Evolutionary conservation across 2,113 vertebrate genomes (phyloP).

Genomic region (Eidolon helvum): DNA sequence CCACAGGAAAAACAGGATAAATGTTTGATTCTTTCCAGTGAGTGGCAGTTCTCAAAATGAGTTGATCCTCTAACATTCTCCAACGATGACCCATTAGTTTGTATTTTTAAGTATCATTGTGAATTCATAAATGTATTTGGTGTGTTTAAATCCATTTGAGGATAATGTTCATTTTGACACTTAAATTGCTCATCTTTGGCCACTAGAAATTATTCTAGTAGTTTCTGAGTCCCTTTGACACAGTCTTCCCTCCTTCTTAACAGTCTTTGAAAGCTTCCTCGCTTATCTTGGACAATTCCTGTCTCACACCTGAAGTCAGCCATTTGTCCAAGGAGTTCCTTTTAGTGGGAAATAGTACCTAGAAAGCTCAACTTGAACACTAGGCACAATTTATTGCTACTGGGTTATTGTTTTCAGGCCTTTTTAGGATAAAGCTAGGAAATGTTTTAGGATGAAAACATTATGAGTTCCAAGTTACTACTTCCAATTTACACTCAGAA

Average conservation of each 20-base stretch:
- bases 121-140: not conserved
- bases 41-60: not conserved
- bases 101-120: not conserved
- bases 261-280: not conserved
- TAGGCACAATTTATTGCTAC: not conserved
- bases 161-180: not conserved
- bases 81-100: not conserved
- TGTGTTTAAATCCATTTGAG: not conserved
- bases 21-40: not conserved
- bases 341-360: not conserved
- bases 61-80: not conserved
- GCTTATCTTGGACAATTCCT: not conserved
- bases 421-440: not conserved
- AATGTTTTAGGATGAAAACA: not conserved
- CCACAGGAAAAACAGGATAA: not conserved
- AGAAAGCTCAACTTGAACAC: not conserved
- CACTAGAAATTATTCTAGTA: not conserved
- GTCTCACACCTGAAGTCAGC: not conserved
- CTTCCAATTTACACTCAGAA: conserved; percentile 27
- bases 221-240: not conserved
- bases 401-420: not conserved
- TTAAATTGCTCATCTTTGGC: not conserved
- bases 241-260: not conserved
- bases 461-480: not conserved
- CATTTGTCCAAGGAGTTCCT: not conserved